Percentiles rank a stretch among this genome's conserved stretches.
Conservation (phyloP, 1,140 invertebrate species). For the Bombus superbus region DNA sequence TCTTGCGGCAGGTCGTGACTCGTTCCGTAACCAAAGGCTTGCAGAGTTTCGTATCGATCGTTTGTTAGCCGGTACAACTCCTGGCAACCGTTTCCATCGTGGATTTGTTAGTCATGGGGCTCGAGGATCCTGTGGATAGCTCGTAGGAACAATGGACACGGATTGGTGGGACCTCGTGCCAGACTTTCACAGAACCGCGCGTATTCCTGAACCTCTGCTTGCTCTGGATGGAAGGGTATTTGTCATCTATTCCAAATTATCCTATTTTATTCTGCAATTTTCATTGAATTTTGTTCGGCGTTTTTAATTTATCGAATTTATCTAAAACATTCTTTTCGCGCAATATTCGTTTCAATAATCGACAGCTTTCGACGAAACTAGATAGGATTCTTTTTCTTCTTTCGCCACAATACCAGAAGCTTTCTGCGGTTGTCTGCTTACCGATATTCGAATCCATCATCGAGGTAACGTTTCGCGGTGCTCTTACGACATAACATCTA, state of each 20-base stretch:
- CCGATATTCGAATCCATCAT: neutral
- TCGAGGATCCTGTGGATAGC: conserved; percentile 37
- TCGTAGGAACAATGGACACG: conserved; percentile 79
- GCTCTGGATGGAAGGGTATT: conserved; percentile 85
- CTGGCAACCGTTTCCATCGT: conserved; percentile 76
- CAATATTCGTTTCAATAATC: too few species aligned
- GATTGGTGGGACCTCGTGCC: conserved; percentile 87
- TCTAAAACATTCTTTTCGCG: neutral
- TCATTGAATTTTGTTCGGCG: accelerated
- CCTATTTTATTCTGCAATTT: neutral
- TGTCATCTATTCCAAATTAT: conserved; percentile 33
- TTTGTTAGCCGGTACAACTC: conserved; percentile 64
- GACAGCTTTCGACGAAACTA: neutral
- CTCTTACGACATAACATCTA: neutral
- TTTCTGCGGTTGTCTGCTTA: neutral
- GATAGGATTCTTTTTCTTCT: too few species aligned
- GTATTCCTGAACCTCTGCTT: conserved; percentile 84
- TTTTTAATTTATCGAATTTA: neutral
- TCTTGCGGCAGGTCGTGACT: conserved; percentile 53
- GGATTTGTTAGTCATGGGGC: conserved; percentile 68
- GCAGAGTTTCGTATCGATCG: conserved; percentile 73
- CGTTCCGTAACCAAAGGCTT: conserved; percentile 56
- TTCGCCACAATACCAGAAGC: too few species aligned
- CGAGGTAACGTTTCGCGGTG: neutral
- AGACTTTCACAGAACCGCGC: conserved; percentile 75